A percentile compares a stretch with the other conserved stretches of the same genome.
phyloP scores from a whole-genome alignment of 1,140 invertebrate species.

The Drosophila bifasciata region DNA sequence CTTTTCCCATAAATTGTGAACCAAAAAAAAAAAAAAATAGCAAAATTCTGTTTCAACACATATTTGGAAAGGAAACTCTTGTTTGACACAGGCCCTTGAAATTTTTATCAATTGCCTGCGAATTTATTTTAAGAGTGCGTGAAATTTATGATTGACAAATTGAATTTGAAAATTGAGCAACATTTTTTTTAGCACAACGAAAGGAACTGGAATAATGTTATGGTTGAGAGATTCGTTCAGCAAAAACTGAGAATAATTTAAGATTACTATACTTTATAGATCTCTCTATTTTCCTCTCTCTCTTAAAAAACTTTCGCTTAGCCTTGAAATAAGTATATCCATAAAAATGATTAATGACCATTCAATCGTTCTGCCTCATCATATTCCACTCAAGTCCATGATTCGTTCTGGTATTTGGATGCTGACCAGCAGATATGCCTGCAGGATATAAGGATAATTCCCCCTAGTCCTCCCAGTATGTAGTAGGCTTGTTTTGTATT shows the following conservation, averaged over 20 bases:
- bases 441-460: constrained; percentile 31
- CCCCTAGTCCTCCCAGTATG: constrained; percentile 35
- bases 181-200: constrained; percentile 12
- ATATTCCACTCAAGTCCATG: constrained; percentile 11
- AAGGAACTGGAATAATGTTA: neutral
- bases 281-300: too few species aligned
- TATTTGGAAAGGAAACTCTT: constrained; percentile 44
- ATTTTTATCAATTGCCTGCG: constrained; percentile 67
- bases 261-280: too few species aligned
- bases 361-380: constrained; percentile 27
- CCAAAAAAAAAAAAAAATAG: constrained; percentile 35
- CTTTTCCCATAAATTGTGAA: constrained; percentile 69
- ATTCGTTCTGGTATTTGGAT: constrained; percentile 55
- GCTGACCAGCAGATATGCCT: constrained; percentile 41
- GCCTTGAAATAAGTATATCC: neutral
- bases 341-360: constrained; percentile 64
- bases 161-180: constrained; percentile 66
- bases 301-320: constrained; percentile 24
- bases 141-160: constrained; percentile 82
- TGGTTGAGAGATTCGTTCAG: too few species aligned
- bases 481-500: constrained; percentile 46
- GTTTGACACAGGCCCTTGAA: constrained; percentile 40
- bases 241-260: too few species aligned
- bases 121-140: constrained; percentile 80
- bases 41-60: constrained; percentile 45